These are phyloP conservation scores for Zaprionus kolodkinae DNA, from an alignment of 1,140 invertebrate genomes.

Conservation along the genomic window DNA sequence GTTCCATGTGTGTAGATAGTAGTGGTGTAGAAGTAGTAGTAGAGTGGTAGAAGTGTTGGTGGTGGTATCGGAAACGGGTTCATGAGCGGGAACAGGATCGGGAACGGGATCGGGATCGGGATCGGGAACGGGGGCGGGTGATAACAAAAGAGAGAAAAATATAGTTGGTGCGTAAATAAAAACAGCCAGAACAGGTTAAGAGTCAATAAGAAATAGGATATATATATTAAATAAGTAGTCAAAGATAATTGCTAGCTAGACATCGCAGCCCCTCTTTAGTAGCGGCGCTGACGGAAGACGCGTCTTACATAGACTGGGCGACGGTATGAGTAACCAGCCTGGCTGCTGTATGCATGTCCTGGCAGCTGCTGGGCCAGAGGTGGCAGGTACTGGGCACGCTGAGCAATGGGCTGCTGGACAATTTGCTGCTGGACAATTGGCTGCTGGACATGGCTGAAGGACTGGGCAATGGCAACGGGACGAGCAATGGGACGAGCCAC, in stretches of 20 bases:
- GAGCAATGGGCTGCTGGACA: conserved; percentile 44
- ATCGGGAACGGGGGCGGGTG: conserved; percentile 14
- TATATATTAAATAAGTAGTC: conserved; percentile 69
- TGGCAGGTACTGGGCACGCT: conserved; percentile 59
- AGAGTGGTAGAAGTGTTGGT: conserved; percentile 11
- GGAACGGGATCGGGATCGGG: conserved; percentile 25
- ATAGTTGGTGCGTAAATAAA: conserved; percentile 50
- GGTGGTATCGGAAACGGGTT: conserved; percentile 10
- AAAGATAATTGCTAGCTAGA: conserved; percentile 63
- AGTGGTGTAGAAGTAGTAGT: conserved; percentile 13
- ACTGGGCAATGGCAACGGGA: conserved; percentile 44
- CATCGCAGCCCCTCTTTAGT: conserved; percentile 56
- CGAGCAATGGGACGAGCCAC: conserved; percentile 25
- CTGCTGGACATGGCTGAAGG: conserved; percentile 44
- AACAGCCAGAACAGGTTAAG: conserved; percentile 52
- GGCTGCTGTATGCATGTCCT: conserved; percentile 69
- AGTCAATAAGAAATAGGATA: conserved; percentile 38
- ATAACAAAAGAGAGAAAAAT: conserved; percentile 29
- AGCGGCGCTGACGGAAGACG: conserved; percentile 77
- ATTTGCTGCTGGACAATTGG: conserved; percentile 54
- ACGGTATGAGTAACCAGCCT: conserved; percentile 75
- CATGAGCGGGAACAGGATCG: conserved; percentile 39
- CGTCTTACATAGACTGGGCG: conserved; percentile 82
- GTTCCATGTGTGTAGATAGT: conserved; percentile 18
- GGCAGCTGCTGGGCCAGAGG: conserved; percentile 46